A percentile compares a stretch with the other conserved stretches of the same genome.
Conservation (phyloP, 2,888 invertebrate species). For the Zeuzera pyrina region DNA sequence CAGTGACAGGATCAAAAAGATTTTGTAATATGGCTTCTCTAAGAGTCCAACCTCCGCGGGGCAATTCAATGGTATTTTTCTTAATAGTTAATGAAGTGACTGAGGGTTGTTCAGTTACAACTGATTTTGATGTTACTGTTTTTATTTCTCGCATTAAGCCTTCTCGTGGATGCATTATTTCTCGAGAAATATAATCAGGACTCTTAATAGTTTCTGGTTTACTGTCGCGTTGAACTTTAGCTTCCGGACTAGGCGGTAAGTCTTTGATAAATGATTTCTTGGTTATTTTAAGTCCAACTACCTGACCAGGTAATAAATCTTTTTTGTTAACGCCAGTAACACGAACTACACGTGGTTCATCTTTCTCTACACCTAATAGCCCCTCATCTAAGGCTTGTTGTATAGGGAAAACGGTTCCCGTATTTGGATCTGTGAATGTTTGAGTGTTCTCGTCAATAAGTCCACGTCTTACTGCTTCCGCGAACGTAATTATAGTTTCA, state of each 20-base stretch:
- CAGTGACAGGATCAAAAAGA: conserved; percentile 86
- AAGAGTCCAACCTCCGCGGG: conserved; percentile 87
- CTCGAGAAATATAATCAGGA: conserved; percentile 56
- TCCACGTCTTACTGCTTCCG: conserved; percentile 84
- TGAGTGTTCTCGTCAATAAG: conserved; percentile 85
- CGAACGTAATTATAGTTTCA: conserved; percentile 78
- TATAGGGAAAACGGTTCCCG: conserved; percentile 80
- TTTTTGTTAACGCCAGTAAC: conserved; percentile 52
- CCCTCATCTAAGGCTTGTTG: conserved; percentile 85
- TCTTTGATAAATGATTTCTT: conserved; percentile 67
- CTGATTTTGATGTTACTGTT: conserved; percentile 53
- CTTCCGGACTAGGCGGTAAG: conserved; percentile 56
- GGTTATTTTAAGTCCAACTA: conserved; percentile 66
- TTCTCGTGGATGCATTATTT: conserved; percentile 32
- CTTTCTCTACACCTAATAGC: conserved; percentile 76
- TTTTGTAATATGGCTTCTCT: conserved; percentile 87
- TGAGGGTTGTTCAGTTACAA: conserved; percentile 57
- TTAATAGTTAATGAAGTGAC: conserved; percentile 70
- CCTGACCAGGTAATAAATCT: conserved; percentile 58
- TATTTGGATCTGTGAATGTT: conserved; percentile 83
- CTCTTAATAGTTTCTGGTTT: conserved; percentile 74
- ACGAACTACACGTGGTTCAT: conserved; percentile 51
- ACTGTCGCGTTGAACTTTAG: conserved; percentile 62
- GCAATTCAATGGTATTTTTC: conserved; percentile 83
- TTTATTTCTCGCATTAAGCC: conserved; percentile 39